Base-by-base conservation (phyloP, 2,888 invertebrate genomes). In the Coecobrya sp. region DNA sequence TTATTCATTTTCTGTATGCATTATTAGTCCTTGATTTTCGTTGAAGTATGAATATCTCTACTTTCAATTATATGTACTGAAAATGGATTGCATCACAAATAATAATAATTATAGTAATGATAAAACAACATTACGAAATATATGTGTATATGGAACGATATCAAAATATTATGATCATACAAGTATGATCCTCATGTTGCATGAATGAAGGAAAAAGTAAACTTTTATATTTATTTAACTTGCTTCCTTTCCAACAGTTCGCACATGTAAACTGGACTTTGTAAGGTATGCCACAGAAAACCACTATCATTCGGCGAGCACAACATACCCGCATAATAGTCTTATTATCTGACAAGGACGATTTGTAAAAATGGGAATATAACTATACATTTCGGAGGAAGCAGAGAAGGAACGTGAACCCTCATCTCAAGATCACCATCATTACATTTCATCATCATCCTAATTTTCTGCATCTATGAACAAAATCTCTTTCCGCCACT, bases 391-490 rank as follows among this genome's bases (percentile, higher is more conserved):
- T 22, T 62, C 4, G 22, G 10, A n/a, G 13, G 25, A 62, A 25
- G 25, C 19, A 45, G 4, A 19, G 36, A n/a, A 73, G 42, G 45
- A 73, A 45, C 45, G 73, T 73, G 73, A 73, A 73, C 73, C 30
- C 30, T 68, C 30, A 27, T 68, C 16, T 73, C 73, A 73, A 73
- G 42, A 73, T 73, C 42, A 73, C 36, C 36, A 73, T 73, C 73
- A 42, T 73, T 42, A 73, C 73, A 42, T 73, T 73, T 73, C 73
- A 73, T 73, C 19, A 36, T 73, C 19, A 36, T 73, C 19, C 19
- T 73, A 73, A 73, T 73, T 73, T 73, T 73, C 73, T 73, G 73
- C 73, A 19, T 73, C 68, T 8, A 30, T 30, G 73, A 16, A 42
- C 73, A 45, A 70, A 36, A 36, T n/a, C 42, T 73, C 27, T 30